phyloP scores from a whole-genome alignment of 2,888 invertebrate genomes.

The Temnothorax ravouxi region DNA sequence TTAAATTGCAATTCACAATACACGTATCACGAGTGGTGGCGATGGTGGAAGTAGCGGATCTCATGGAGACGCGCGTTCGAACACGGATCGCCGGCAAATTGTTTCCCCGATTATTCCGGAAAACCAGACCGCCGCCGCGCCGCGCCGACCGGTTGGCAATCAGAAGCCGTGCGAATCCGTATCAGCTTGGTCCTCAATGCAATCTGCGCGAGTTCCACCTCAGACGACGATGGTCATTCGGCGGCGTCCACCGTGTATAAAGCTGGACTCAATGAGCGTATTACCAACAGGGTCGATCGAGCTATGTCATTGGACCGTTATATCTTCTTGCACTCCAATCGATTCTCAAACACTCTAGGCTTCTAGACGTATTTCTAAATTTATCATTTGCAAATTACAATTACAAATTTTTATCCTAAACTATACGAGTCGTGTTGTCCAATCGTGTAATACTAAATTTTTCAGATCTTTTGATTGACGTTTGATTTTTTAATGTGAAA shows the following conservation, averaged over 20 bases:
- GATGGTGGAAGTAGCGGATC: constrained; percentile 33
- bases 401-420: neutral
- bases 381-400: neutral
- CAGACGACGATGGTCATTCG: constrained; percentile 12
- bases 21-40: neutral
- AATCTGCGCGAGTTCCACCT: constrained; percentile 45
- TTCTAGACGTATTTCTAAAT: neutral
- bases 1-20: constrained; percentile 68
- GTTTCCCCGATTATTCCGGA: constrained; percentile 72
- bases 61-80: constrained; percentile 34
- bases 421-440: neutral
- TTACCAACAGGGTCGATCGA: neutral
- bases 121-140: constrained; percentile 57
- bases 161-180: constrained; percentile 59
- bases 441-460: neutral
- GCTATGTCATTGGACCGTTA: neutral
- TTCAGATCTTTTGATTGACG: too few relatives aligned
- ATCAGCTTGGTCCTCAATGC: constrained; percentile 48
- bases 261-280: neutral
- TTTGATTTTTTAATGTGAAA: neutral
- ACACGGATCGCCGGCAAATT: constrained; percentile 67
- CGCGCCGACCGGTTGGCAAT: constrained; percentile 59
- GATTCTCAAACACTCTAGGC: neutral
- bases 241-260: neutral
- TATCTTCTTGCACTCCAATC: neutral